A percentile compares a stretch with the other conserved stretches of the same genome.
phyloP scores from a whole-genome alignment of 2,888 invertebrate genomes.

The Zeuzera pyrina region DNA sequence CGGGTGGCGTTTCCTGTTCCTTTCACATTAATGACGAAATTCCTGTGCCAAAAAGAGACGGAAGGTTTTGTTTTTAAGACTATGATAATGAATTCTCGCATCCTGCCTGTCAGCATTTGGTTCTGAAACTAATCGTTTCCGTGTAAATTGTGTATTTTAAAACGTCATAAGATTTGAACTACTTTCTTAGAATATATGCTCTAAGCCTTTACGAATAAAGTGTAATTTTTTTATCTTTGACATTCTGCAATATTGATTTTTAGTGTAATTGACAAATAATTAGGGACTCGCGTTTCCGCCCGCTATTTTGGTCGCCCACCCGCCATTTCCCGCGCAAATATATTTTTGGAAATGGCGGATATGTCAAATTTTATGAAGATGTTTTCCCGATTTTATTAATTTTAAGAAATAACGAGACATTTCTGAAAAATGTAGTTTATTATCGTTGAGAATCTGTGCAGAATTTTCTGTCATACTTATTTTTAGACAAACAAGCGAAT shows the following conservation, averaged over 20 bases:
- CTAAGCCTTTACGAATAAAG: conserved; percentile 5
- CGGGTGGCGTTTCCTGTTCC: conserved; percentile 27
- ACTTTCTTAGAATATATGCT: conserved; percentile 10
- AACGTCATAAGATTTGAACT: conserved; percentile 20
- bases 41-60: conserved; percentile 19
- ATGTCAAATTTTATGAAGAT: neutral
- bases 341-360: conserved; percentile 40
- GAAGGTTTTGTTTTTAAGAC: conserved; percentile 42
- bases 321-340: conserved; percentile 63
- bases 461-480: too few relatives aligned
- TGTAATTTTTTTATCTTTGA: conserved; percentile 8
- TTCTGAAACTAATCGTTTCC: conserved; percentile 68
- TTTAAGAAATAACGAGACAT: too few relatives aligned
- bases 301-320: conserved; percentile 48
- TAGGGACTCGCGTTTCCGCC: conserved; percentile 53
- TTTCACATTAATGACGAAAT: conserved; percentile 14
- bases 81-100: conserved; percentile 59
- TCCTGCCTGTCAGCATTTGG: conserved; percentile 65
- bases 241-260: conserved; percentile 16
- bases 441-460: too few relatives aligned
- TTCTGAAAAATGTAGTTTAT: too few relatives aligned
- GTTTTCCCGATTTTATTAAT: neutral
- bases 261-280: conserved; percentile 30
- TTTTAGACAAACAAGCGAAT: too few relatives aligned
- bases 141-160: conserved; percentile 19